Conservation (phyloP, 2,888 invertebrate genomes). For the Pristionchus mayeri region DNA sequence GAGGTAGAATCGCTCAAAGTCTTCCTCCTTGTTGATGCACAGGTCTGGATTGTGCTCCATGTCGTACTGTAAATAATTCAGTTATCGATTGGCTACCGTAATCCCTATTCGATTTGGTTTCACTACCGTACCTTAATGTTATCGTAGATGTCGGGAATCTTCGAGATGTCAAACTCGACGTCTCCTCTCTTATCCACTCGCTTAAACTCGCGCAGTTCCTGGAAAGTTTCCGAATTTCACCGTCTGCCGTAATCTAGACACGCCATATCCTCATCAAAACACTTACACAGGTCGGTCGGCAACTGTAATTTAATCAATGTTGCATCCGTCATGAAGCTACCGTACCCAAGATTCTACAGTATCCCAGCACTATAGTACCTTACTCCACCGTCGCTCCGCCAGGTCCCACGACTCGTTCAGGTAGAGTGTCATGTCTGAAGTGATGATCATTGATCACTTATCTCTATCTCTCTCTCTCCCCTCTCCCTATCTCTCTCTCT, state of each 20-base stretch:
- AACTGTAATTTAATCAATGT: too few species aligned
- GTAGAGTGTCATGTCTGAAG: constrained; percentile 82
- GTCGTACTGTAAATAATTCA: constrained; percentile 80
- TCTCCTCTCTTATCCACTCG: constrained; percentile 82
- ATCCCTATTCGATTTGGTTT: constrained; percentile 3
- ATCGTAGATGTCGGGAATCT: constrained; percentile 99
- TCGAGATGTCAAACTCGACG: constrained; percentile 90
- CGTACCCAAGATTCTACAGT: background rate
- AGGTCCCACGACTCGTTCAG: constrained; percentile 99
- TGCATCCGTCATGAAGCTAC: background rate
- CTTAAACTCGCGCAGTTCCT: constrained; percentile 86
- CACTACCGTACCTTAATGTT: constrained; percentile 93
- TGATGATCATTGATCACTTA: background rate
- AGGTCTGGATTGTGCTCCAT: constrained; percentile 94
- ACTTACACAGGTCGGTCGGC: too few species aligned
- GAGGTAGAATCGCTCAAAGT: constrained; percentile 82
- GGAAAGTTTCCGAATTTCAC: too few species aligned
- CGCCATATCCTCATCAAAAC: too few species aligned
- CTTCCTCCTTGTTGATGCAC: constrained; percentile 79
- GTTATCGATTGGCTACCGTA: constrained; percentile 10
- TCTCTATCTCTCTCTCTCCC: background rate
- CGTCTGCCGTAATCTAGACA: too few species aligned
- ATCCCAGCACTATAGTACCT: too few species aligned
- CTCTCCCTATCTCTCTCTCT: constrained; percentile 13
- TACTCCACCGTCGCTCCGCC: constrained; percentile 86